phyloP scores from a whole-genome alignment of 1,140 invertebrate species.

The Trinorchestia longiramus region DNA sequence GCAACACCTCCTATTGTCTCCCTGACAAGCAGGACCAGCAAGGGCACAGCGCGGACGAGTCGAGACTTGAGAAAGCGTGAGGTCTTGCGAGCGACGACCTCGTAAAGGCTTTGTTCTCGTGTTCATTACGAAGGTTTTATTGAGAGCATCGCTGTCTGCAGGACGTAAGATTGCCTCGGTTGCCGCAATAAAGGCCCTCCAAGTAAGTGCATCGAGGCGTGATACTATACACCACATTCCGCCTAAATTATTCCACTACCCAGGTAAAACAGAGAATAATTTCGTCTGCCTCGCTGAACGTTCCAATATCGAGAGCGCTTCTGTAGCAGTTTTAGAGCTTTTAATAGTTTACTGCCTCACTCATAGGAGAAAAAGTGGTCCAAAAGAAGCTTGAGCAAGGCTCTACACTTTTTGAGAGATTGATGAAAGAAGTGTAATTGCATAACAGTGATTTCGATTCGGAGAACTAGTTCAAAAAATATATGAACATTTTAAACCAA shows the following conservation, averaged over 20 bases:
- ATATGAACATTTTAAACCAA: background rate
- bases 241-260: conserved; percentile 19
- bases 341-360: background rate
- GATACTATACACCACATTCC: background rate
- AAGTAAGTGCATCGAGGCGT: conserved; percentile 3
- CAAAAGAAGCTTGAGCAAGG: background rate
- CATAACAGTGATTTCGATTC: background rate
- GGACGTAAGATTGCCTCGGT: conserved; percentile 48
- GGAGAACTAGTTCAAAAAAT: background rate
- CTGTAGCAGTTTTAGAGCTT: background rate
- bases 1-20: background rate
- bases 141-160: conserved; percentile 11
- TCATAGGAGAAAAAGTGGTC: background rate
- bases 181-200: conserved; percentile 28
- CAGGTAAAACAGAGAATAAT: conserved; percentile 27
- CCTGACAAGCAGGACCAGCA: background rate
- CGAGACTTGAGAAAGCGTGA: background rate
- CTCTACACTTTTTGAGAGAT: background rate
- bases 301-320: background rate
- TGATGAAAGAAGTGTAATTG: background rate
- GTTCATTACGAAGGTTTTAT: conserved; percentile 51
- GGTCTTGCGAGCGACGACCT: background rate
- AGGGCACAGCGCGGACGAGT: background rate
- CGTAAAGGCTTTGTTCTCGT: conserved; percentile 4
- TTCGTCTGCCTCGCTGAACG: conserved; percentile 1